Conservation (phyloP, 2,113 vertebrate genomes). For the Istiophorus platypterus region DNA sequence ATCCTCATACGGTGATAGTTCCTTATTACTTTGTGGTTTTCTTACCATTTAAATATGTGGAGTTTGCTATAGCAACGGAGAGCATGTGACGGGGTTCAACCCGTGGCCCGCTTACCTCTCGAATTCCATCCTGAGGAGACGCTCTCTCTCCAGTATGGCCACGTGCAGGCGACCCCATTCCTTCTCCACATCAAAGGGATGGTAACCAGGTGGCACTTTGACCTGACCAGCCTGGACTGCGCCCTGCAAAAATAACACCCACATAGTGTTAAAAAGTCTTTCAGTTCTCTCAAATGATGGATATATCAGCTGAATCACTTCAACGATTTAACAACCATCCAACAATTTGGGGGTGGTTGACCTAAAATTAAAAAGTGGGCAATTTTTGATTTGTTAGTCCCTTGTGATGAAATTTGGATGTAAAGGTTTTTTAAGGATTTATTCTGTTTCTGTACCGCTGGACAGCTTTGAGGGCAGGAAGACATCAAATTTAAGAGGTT, state of each 20-base stretch:
- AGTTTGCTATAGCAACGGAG: conserved; percentile 43
- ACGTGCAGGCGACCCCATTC: conserved; percentile 96
- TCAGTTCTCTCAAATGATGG: neutral
- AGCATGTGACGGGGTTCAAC: conserved; percentile 28
- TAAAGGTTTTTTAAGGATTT: neutral
- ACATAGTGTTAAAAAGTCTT: neutral
- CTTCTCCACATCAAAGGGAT: conserved; percentile 96
- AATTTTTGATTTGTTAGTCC: neutral
- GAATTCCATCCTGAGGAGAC: conserved; percentile 90
- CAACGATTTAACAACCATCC: too few relatives aligned
- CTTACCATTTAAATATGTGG: neutral
- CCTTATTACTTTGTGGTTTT: conserved; percentile 9
- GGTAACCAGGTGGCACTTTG: conserved; percentile 90
- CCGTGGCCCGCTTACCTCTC: conserved; percentile 80
- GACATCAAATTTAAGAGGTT: neutral
- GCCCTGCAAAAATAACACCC: conserved; percentile 73
- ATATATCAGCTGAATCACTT: neutral
- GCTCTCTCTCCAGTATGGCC: conserved; percentile 93
- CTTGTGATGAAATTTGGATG: neutral
- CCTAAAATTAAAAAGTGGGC: neutral
- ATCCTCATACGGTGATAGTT: conserved; percentile 34
- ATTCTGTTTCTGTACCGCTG: neutral
- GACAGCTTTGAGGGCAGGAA: neutral
- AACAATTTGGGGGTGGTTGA: too few relatives aligned
- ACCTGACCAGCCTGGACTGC: conserved; percentile 90